A percentile compares a stretch with the other conserved stretches of the same genome.
phyloP scores from a whole-genome alignment of 2,888 invertebrate species.

The Oxyscelio sp. region DNA sequence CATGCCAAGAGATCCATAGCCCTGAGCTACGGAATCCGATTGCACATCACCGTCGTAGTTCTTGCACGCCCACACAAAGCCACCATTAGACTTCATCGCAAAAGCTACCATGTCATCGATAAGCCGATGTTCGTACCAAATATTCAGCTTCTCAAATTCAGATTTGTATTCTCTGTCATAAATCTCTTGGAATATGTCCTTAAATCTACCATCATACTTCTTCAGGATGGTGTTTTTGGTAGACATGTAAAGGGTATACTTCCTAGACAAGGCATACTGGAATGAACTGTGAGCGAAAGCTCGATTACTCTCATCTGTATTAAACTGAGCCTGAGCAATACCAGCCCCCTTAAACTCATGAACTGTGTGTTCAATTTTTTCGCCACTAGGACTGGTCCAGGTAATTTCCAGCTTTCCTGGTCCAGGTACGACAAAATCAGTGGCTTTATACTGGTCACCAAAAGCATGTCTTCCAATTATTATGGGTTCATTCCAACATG shows the following conservation, averaged over 20 bases:
- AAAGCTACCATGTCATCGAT: slow-evolving; percentile 99
- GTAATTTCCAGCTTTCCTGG: slow-evolving; percentile 95
- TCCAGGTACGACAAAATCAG: slow-evolving; percentile 98
- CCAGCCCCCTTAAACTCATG: slow-evolving; percentile 96
- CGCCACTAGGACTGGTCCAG: slow-evolving; percentile 92
- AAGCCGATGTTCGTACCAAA: slow-evolving; percentile 99
- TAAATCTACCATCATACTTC: slow-evolving; percentile 98
- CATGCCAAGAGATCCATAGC: slow-evolving; percentile 97
- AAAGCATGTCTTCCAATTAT: slow-evolving; percentile 99
- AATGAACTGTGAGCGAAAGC: slow-evolving; percentile 99
- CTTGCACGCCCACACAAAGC: slow-evolving; percentile 99
- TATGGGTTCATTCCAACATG: slow-evolving; percentile 98
- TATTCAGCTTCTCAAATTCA: slow-evolving; percentile 94
- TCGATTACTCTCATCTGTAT: slow-evolving; percentile 97
- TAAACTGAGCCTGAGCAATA: slow-evolving; percentile 98
- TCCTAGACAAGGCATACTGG: slow-evolving; percentile 95
- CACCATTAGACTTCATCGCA: slow-evolving; percentile 98
- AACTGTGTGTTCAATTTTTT: slow-evolving; percentile 92
- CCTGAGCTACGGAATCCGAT: slow-evolving; percentile 99
- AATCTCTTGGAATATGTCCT: slow-evolving; percentile 98
- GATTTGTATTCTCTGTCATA: slow-evolving; percentile 96
- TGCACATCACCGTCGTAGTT: slow-evolving; percentile 99
- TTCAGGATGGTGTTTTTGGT: slow-evolving; percentile 99
- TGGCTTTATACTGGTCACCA: slow-evolving; percentile 99
- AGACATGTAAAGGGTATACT: slow-evolving; percentile 97